Percentiles rank a stretch among this genome's conserved stretches.
These are phyloP conservation scores for Pseudococcus viburni DNA, from an alignment of 2,888 invertebrate genomes.

Conservation along the genomic window DNA sequence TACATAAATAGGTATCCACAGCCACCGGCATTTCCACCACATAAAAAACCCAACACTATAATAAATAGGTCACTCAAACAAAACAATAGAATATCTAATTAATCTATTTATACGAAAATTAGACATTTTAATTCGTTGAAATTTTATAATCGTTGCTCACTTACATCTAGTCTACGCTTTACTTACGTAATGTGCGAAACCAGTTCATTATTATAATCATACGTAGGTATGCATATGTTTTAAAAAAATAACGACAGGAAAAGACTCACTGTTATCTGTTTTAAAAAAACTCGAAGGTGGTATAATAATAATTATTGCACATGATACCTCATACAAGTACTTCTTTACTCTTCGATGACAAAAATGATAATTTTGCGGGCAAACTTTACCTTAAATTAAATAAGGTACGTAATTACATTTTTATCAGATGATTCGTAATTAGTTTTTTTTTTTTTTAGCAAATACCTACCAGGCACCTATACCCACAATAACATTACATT, in stretches of 20 bases:
- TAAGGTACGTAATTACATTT: slow-evolving; percentile 39
- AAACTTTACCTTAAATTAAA: slow-evolving; percentile 38
- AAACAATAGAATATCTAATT: slow-evolving; percentile 37
- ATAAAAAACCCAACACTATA: neutral
- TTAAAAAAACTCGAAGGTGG: neutral
- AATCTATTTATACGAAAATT: slow-evolving; percentile 34
- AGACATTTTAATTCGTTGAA: slow-evolving; percentile 28
- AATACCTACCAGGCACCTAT: too few species aligned
- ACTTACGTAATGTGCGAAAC: slow-evolving; percentile 44
- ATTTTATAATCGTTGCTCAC: slow-evolving; percentile 28
- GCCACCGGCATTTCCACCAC: neutral
- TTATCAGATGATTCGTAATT: slow-evolving; percentile 59
- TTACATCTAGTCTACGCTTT: neutral
- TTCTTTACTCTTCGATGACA: slow-evolving; percentile 27
- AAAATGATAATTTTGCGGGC: slow-evolving; percentile 17
- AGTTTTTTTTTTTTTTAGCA: slow-evolving; percentile 32
- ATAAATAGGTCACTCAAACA: slow-evolving; percentile 33
- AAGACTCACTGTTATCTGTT: neutral
- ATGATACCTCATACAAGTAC: neutral
- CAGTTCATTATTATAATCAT: slow-evolving; percentile 18
- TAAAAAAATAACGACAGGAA: slow-evolving; percentile 28
- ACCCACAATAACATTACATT: neutral
- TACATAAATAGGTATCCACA: neutral
- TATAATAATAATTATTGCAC: slow-evolving; percentile 18
- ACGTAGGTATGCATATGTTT: neutral